Evolutionary conservation across 2,113 vertebrate genomes (phyloP).

Genomic region (Clarias magur): DNA sequence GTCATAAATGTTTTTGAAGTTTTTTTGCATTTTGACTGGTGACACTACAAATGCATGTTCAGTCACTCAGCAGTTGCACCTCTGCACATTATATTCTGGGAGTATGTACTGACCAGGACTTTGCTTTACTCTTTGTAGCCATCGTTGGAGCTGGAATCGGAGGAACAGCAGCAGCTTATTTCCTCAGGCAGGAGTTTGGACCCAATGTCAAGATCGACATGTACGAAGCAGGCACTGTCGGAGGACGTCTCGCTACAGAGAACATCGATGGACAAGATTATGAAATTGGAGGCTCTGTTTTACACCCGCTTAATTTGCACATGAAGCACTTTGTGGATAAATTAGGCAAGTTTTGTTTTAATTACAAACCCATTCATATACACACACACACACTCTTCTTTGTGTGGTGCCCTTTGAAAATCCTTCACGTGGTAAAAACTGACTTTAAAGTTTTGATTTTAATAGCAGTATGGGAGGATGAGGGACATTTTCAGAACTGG

Average conservation of each 20-base stretch:
- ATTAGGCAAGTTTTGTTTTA: conserved; percentile 74
- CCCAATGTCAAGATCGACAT: conserved; percentile 78
- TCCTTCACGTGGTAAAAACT: background rate
- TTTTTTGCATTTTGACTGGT: background rate
- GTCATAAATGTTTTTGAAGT: background rate
- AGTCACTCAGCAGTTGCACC: background rate
- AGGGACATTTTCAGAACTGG: no score
- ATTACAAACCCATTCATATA: background rate
- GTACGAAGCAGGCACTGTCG: conserved; percentile 78
- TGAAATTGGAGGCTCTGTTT: conserved; percentile 80
- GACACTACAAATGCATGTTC: background rate
- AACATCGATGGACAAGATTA: conserved; percentile 75
- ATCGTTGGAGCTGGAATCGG: conserved; percentile 89
- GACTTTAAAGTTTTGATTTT: background rate
- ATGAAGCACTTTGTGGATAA: conserved; percentile 91
- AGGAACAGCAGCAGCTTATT: conserved; percentile 82
- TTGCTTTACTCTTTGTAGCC: conserved; percentile 64
- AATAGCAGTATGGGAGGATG: background rate
- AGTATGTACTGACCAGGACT: background rate
- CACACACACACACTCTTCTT: background rate
- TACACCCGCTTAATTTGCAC: conserved; percentile 92
- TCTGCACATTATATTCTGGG: background rate
- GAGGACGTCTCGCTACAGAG: conserved; percentile 82
- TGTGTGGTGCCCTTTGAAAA: background rate
- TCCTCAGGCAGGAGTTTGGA: conserved; percentile 88